These are phyloP conservation scores for Apodemia zela DNA, from an alignment of 2,888 invertebrate species.

Conservation along the genomic window DNA sequence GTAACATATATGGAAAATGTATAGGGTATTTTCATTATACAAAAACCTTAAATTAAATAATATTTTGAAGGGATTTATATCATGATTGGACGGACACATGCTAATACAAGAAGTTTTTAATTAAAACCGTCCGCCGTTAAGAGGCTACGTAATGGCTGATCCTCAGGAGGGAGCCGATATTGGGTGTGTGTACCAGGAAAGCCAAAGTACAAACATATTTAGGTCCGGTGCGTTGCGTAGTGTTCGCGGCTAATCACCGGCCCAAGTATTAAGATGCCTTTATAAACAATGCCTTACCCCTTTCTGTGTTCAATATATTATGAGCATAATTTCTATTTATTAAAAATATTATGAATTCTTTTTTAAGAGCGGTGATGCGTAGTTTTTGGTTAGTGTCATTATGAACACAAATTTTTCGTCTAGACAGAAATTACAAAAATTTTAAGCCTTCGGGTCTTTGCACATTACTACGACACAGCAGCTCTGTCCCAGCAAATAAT, in stretches of 20 bases:
- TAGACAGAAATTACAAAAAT: too few relatives aligned
- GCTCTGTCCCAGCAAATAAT: too few relatives aligned
- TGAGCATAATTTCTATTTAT: too few relatives aligned
- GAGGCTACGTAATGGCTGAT: constrained; percentile 77
- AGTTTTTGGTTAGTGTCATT: too few relatives aligned
- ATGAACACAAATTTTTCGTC: too few relatives aligned
- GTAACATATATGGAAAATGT: neutral
- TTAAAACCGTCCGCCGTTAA: constrained; percentile 77
- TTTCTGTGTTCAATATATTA: constrained; percentile 44
- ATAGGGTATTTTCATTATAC: neutral
- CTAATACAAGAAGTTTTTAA: constrained; percentile 80
- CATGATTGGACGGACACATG: constrained; percentile 70
- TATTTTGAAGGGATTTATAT: constrained; percentile 65
- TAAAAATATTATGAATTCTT: too few relatives aligned
- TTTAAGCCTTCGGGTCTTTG: too few relatives aligned
- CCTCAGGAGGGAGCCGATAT: constrained; percentile 73
- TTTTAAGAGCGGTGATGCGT: too few relatives aligned
- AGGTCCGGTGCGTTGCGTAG: constrained; percentile 60
- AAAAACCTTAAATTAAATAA: constrained; percentile 57
- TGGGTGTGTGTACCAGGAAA: constrained; percentile 64
- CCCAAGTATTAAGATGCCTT: constrained; percentile 50
- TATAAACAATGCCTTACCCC: constrained; percentile 60
- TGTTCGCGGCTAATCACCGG: constrained; percentile 71
- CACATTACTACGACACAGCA: too few relatives aligned
- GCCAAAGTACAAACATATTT: constrained; percentile 78